Conservation (phyloP, 1,140 invertebrate species). For the Procambarus virginalis region DNA sequence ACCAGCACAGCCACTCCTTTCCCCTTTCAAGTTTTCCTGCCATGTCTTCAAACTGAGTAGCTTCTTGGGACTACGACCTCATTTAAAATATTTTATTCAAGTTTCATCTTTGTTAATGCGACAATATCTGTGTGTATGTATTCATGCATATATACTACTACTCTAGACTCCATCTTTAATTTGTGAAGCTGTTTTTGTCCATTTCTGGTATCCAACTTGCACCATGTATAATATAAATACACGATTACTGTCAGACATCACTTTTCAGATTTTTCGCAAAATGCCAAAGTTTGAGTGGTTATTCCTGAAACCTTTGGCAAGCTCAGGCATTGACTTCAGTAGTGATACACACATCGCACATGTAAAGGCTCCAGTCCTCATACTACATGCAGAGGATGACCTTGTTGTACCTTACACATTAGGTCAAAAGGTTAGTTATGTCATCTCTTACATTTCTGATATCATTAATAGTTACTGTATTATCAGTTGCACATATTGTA, state of each 20-base stretch:
- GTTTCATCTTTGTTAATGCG: too few species aligned
- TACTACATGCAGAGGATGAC: conserved; percentile 93
- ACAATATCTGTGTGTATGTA: too few species aligned
- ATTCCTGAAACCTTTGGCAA: conserved; percentile 81
- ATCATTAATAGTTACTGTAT: background rate
- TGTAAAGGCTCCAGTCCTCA: conserved; percentile 84
- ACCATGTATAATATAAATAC: too few species aligned
- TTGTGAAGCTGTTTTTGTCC: too few species aligned
- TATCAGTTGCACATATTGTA: background rate
- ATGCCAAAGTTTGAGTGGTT: conserved; percentile 84
- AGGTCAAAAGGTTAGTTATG: conserved; percentile 80
- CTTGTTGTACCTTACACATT: conserved; percentile 85
- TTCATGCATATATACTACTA: too few species aligned
- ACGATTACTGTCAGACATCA: background rate
- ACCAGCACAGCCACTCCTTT: too few species aligned
- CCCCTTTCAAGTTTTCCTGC: too few species aligned
- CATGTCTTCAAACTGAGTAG: too few species aligned
- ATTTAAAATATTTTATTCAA: too few species aligned
- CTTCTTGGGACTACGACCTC: too few species aligned
- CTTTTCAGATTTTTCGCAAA: conserved; percentile 74
- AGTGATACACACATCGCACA: conserved; percentile 82
- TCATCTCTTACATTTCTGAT: background rate
- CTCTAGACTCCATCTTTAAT: too few species aligned
- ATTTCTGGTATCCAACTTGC: too few species aligned
- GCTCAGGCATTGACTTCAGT: conserved; percentile 81